phyloP scores from a whole-genome alignment of 2,797 vertebrate genomes.

The Chiroxiphia lanceolata region DNA sequence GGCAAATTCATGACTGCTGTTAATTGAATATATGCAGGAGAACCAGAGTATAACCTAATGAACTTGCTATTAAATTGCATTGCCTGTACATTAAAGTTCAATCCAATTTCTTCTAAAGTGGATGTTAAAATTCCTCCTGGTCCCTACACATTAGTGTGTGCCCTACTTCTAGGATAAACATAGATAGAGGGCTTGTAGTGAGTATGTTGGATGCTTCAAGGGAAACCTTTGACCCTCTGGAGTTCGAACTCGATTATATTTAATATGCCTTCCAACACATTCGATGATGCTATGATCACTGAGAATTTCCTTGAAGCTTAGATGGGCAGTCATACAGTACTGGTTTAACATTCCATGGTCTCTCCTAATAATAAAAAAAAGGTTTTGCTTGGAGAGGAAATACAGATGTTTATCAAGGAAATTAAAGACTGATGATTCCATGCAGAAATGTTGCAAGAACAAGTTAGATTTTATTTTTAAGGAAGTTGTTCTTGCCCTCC shows the following conservation, averaged over 20 bases:
- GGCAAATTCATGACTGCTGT: background rate
- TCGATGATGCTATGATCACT: background rate
- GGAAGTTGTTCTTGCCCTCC: background rate
- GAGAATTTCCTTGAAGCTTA: background rate
- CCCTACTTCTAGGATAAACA: background rate
- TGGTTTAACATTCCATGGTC: background rate
- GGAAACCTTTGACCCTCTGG: background rate
- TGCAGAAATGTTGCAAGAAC: background rate
- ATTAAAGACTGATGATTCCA: background rate
- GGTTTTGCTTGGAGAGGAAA: background rate
- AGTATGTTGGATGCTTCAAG: background rate
- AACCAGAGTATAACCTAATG: background rate
- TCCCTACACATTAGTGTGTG: background rate
- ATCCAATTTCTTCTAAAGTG: background rate
- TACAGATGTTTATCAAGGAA: background rate
- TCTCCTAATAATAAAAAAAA: background rate
- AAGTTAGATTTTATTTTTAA: background rate
- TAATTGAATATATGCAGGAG: background rate
- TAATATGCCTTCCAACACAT: background rate
- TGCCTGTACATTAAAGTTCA: background rate
- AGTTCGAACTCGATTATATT: background rate
- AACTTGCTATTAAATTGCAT: background rate
- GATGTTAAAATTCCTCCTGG: background rate
- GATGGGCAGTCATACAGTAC: background rate
- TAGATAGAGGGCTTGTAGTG: background rate